Evolutionary conservation across 2,113 vertebrate genomes (phyloP), one percentile per base, ranked within the genome.

Genomic region (Lepisosteus osseus): DNA sequence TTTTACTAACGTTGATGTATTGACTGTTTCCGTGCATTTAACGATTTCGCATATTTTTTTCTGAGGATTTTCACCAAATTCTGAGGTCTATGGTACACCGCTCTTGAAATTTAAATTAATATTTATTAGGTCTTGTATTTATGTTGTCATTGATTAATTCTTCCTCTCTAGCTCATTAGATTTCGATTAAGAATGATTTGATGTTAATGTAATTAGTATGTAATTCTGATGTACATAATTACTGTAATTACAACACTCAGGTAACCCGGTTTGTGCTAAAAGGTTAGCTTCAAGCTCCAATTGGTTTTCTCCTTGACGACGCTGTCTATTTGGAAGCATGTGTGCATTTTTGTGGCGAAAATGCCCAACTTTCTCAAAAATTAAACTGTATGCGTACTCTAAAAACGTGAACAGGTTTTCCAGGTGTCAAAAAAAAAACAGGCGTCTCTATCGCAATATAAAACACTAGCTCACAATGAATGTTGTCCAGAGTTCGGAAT

Each of bases 81-180:
- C 12, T 43, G 29, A 15, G 13, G 61, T 65, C 61, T 64, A 51
- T 5, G 55, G 77, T 72, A 67, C 47, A 72, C 65, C 51, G 62
- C 12, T 65, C 78, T 77, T 17, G 83, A 92, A 92, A 86, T 79
- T 92, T 90, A 92, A 71, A 93, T 93, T 92, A 93, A 91, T 93
- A 92, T 87, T 92, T 89, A 91, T 87, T 88, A 91, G 92, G 86
- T 85, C 89, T 91, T 92, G 87, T 94, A 93, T 93, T 94, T 93
- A 93, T 93, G 93, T 94, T 94, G 93, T 93, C 91, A 94, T 94
- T 94, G 93, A 93, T 94, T 93, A 93, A 94, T 93, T 92, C 92
- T 84, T 89, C 90, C 73, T 78, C 69, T 86, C 91, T 92, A 89
- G 87, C 90, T 93, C 92, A 93, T 94, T 94, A 93, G 90, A 92